Conservation (phyloP, 92 coral and sea anemone species). For the Scolanthus callimorphus region DNA sequence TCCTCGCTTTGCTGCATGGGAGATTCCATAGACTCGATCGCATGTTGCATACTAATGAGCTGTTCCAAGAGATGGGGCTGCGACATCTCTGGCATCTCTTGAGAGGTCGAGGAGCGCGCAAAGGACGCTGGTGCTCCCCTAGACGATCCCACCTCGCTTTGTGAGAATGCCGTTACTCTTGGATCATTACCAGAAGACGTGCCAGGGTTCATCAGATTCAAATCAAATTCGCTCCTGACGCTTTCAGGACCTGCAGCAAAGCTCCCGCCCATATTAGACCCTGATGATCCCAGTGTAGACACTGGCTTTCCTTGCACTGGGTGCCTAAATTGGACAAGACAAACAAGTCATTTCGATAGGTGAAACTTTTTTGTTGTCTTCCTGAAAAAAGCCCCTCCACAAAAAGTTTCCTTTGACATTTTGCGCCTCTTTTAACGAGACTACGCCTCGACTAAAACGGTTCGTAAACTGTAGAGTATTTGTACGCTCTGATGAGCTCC, state of each 20-base stretch:
- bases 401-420: too few relatives aligned
- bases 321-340: too few relatives aligned
- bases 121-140: neutral
- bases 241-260: neutral
- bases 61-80: constrained; percentile 82
- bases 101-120: neutral
- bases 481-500: too few relatives aligned
- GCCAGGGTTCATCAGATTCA: neutral
- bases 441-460: too few relatives aligned
- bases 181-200: neutral
- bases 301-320: too few relatives aligned
- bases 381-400: too few relatives aligned
- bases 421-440: too few relatives aligned
- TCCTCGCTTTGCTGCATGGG: constrained; percentile 74
- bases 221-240: neutral
- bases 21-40: constrained; percentile 91
- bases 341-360: too few relatives aligned
- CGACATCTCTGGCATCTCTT: constrained; percentile 25
- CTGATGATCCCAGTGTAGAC: too few relatives aligned
- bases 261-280: too few relatives aligned
- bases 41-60: constrained; percentile 88
- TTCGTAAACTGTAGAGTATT: too few relatives aligned
- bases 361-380: too few relatives aligned
- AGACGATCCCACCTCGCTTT: neutral
- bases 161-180: neutral